Conservation (phyloP, 1,140 invertebrate genomes). For the Dreissena polymorpha region DNA sequence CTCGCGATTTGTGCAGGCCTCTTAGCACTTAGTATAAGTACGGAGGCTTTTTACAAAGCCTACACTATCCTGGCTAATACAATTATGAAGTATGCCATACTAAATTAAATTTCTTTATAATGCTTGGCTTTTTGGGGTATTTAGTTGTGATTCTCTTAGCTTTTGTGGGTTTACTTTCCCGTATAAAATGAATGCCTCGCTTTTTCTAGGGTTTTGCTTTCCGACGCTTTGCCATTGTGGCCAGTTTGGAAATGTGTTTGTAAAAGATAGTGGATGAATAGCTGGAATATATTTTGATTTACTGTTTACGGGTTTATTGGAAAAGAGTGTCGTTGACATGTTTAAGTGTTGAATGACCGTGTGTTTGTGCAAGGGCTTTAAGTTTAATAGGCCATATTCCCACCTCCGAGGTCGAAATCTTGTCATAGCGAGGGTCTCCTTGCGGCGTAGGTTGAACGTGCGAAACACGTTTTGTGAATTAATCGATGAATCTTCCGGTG, state of each 20-base stretch:
- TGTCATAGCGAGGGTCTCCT: no score
- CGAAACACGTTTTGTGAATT: no score
- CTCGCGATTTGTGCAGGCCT: slow-evolving; percentile 16
- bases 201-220: not conserved
- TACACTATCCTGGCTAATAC: slow-evolving; percentile 41
- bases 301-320: not conserved
- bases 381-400: no score
- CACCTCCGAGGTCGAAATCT: no score
- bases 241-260: no score
- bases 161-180: slow-evolving; percentile 47
- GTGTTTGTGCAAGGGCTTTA: no score
- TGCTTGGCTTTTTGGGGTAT: slow-evolving; percentile 47
- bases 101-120: slow-evolving; percentile 61
- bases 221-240: no score
- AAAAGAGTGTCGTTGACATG: not conserved
- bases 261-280: not conserved
- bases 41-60: slow-evolving; percentile 43
- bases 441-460: no score
- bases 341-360: not conserved
- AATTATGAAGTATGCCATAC: slow-evolving; percentile 58
- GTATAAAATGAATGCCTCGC: slow-evolving; percentile 27
- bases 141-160: slow-evolving; percentile 48
- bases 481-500: no score
- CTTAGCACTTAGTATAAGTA: slow-evolving; percentile 29
- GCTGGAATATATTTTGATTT: not conserved